Conservation (phyloP, 2,797 vertebrate genomes). For the Ispidina picta region DNA sequence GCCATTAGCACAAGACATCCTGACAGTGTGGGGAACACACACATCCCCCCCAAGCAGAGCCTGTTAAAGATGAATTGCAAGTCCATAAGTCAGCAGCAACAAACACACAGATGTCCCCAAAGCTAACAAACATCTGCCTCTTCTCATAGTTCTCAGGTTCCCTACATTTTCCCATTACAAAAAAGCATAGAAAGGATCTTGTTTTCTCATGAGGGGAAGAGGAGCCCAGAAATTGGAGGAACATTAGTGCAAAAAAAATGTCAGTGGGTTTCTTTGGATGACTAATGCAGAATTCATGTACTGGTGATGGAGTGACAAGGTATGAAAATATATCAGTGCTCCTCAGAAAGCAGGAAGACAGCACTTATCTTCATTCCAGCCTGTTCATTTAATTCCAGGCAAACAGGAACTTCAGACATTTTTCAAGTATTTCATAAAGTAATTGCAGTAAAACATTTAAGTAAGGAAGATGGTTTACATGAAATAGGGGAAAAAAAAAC, state of each 20-base stretch:
- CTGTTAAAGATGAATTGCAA: not conserved
- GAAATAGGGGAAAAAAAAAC: fast-evolving
- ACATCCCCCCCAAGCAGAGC: not conserved
- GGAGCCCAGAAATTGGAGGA: not conserved
- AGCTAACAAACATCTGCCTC: not conserved
- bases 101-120: not conserved
- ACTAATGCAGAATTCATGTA: not conserved
- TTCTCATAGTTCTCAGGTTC: not conserved
- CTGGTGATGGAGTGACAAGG: not conserved
- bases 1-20: too few species aligned
- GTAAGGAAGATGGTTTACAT: not conserved
- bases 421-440: not conserved
- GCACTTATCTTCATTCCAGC: not conserved
- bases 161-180: not conserved
- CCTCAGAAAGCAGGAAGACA: not conserved
- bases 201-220: not conserved
- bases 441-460: not conserved
- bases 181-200: not conserved
- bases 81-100: not conserved
- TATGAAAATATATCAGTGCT: not conserved
- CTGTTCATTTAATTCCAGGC: not conserved
- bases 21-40: not conserved
- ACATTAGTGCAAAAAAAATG: not conserved
- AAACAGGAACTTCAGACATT: not conserved
- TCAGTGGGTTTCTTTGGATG: not conserved